Evolutionary conservation across 2,888 invertebrate species (phyloP).

Genomic region (Eupithecia abbreviata): DNA sequence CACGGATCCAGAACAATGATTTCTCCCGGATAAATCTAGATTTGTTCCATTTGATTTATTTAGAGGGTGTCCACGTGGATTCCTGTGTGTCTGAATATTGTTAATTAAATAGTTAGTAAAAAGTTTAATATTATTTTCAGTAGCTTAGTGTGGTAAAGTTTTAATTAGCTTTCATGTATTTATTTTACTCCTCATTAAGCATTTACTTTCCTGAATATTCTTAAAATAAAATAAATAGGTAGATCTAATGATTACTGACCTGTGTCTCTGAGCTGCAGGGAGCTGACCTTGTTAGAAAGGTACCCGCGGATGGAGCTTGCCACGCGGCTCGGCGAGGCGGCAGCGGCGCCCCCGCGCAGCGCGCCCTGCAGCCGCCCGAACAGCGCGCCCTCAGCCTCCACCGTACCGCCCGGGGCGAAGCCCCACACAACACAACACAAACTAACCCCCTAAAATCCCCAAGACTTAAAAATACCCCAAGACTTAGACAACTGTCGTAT

Average conservation of each 20-base stretch:
- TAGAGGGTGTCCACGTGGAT: neutral
- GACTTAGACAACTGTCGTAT: neutral
- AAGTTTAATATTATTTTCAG: too few relatives aligned
- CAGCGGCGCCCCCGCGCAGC: conserved; percentile 84
- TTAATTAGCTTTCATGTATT: too few relatives aligned
- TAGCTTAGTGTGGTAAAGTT: too few relatives aligned
- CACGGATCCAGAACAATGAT: neutral
- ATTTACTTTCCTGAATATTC: too few relatives aligned
- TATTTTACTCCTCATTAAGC: too few relatives aligned
- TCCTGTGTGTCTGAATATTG: neutral
- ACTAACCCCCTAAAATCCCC: neutral
- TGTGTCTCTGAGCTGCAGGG: conserved; percentile 88
- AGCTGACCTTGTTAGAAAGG: conserved; percentile 87
- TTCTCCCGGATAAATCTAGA: neutral
- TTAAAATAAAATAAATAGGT: neutral
- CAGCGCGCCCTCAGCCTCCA: conserved; percentile 84
- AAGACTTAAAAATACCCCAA: neutral
- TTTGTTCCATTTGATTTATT: neutral
- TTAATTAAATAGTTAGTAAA: too few relatives aligned
- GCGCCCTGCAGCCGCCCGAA: conserved; percentile 87
- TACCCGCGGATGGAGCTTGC: conserved; percentile 90
- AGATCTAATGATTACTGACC: conserved; percentile 82
- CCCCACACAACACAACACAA: conserved; percentile 43
- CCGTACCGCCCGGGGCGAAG: conserved; percentile 68
- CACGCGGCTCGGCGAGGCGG: conserved; percentile 87